Base-by-base conservation (phyloP, 1,140 invertebrate species). In the Rhyacophila brunnea region DNA sequence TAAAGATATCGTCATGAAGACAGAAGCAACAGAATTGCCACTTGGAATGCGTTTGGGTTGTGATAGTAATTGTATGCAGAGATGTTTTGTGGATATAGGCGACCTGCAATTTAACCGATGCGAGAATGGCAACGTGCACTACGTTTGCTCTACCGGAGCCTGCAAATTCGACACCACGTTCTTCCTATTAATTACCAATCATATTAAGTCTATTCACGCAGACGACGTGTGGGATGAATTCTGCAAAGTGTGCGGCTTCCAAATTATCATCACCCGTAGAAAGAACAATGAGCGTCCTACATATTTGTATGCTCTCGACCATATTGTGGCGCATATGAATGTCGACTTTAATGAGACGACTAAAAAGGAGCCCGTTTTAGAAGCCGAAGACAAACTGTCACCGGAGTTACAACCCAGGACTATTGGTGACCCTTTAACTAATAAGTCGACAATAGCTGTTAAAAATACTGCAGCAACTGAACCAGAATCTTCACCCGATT, bases 211-310 rank as follows among this genome's bases (percentile, higher is more conserved):
- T 14, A 2, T 6, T 11, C 62, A 64, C 32, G 5, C 11, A 9
- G 11, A 46, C 18, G 58, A 60, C 4, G 34, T 10, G 4, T 64
- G 62, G 62, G 38, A 64, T 49, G 62, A 58, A 10, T 57, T 48
- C 49, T 64, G 62, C 35, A n/a, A 34, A 10, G 14, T 45, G 20
- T 64, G 62, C 34, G 32, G 23, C 6, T 54, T 52, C 38, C 3
- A 52, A 46, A 36, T 43, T 10, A 15, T 17, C 10, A n/a, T n/a
- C n/a, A n/a, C n/a, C n/a, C n/a, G n/a, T n/a, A n/a, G n/a, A n/a
- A n/a, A n/a, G n/a, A 10, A 42, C 20, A 17, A 20, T 32, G 46
- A 14, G 7, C 1, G 10, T 46, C 35, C 19, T 52, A 6, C 17
- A 6, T 53, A 38, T 45, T 19, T n/a, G 19, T 5, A 35, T 23